Base-by-base conservation (phyloP, 2,797 vertebrate species). In the Parambassis ranga region DNA sequence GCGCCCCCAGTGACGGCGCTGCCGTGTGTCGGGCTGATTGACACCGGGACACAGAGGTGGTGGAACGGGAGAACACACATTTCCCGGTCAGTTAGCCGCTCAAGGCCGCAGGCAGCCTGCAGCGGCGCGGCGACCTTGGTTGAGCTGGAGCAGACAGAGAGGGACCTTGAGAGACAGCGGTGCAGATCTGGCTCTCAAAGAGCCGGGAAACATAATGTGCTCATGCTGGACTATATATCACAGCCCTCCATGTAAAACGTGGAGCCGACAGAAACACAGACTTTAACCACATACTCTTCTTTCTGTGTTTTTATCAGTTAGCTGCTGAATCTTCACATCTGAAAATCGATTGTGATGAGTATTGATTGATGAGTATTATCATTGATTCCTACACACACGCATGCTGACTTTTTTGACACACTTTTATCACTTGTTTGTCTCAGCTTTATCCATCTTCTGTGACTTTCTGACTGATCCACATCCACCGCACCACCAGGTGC, bases 81-180 rank as follows among this genome's bases (percentile, higher is more conserved):
- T 91, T 90, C 81, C 88, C 71, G 82, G 85, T 88, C 87, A 84
- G 89, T 90, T 87, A 90, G 88, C 47, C 27, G 47, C 88, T 87
- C 86, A 90, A 91, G 90, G 89, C 86, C 77, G 79, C 79, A 38
- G 64, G 43, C 70, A 81, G 83, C 80, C 77, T 51, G 70, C 66
- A 76, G 82, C 55, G 41, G 77, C 14, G 61, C 4, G 8, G 24
- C 85, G 83, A 90, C 89, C 88, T 90, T 89, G 89, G 72, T 76
- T 65, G 24, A 85, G 88, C 75, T 6, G 10, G 77, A 84, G 83
- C 79, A 87, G 82, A 87, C 77, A 77, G 78, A 81, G 73, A 31
- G 71, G 74, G 75, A 81, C 86, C 89, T 88, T 90, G 86, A 68
- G 75, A 82, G 86, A 87, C 82, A 79, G 81, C 47, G 4, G 73